A percentile compares a stretch with the other conserved stretches of the same genome.
phyloP scores from a whole-genome alignment of 2,888 invertebrate genomes.

The Poecilus cupreus region DNA sequence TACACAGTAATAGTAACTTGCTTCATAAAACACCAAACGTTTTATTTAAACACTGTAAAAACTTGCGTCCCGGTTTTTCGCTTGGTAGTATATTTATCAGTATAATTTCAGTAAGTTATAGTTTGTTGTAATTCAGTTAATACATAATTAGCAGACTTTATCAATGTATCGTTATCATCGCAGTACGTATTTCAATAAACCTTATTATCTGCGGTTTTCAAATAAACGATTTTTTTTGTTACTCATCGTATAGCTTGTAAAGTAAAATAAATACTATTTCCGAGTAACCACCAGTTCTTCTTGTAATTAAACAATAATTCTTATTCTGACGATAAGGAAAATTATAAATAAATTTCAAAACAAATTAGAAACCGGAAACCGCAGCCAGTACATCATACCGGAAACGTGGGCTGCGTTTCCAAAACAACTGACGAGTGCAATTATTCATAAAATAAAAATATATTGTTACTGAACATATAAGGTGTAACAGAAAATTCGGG shows the following conservation, averaged over 20 bases:
- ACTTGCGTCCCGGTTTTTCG: too few species aligned
- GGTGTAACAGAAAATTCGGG: too few species aligned
- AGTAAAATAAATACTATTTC: neutral
- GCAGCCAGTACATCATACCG: constrained; percentile 18
- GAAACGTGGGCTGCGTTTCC: constrained; percentile 5
- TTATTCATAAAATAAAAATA: too few species aligned
- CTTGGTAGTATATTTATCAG: too few species aligned
- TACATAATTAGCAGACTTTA: neutral
- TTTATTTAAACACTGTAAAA: too few species aligned
- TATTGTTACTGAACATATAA: too few species aligned
- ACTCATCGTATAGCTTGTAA: neutral
- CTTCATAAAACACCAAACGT: too few species aligned
- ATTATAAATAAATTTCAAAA: neutral
- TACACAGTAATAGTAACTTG: too few species aligned
- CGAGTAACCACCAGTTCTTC: neutral
- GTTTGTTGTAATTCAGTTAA: neutral
- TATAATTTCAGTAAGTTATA: too few species aligned
- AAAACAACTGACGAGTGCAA: neutral
- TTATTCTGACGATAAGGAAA: neutral
- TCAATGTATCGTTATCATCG: constrained; percentile 23
- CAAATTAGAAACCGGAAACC: neutral
- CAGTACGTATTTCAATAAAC: constrained; percentile 7
- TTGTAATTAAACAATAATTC: neutral
- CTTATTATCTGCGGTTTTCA: constrained; percentile 25
- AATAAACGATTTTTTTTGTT: neutral